phyloP scores from a whole-genome alignment of 2,797 vertebrate species.

The Lagocephalus sceleratus region DNA sequence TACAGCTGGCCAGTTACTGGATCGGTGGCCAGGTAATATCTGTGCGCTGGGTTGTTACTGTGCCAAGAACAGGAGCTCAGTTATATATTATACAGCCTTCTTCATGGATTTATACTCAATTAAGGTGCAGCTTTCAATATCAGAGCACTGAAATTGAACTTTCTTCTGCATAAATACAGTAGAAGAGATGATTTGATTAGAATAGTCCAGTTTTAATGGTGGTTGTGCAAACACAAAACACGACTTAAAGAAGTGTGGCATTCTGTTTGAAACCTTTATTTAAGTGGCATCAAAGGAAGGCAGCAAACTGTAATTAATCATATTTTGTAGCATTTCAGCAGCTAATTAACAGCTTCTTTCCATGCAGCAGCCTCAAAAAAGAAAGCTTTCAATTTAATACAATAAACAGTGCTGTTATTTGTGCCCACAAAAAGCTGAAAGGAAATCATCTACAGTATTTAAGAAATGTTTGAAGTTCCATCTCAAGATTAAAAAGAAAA shows the following conservation, averaged over 20 bases:
- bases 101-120: neutral
- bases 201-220: neutral
- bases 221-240: neutral
- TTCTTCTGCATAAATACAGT: slow-evolving; percentile 4
- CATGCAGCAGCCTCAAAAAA: slow-evolving; percentile 17
- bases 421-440: slow-evolving; percentile 25
- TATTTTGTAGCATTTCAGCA: neutral
- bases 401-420: slow-evolving; percentile 12
- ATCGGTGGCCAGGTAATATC: slow-evolving; percentile 94
- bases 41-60: slow-evolving; percentile 97
- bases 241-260: neutral
- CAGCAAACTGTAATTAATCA: neutral
- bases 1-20: slow-evolving; percentile 92
- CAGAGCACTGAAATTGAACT: too few species aligned
- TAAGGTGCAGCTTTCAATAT: neutral
- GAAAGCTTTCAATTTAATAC: slow-evolving; percentile 27
- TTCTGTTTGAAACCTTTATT: neutral
- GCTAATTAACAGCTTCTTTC: slow-evolving; percentile 14
- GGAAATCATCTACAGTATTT: neutral
- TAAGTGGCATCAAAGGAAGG: neutral
- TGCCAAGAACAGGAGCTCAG: slow-evolving; percentile 34
- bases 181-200: too few species aligned
- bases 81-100: slow-evolving; percentile 8
- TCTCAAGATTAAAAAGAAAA: neutral
- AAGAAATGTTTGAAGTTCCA: slow-evolving; percentile 19